Evolutionary conservation across 1,140 invertebrate species (phyloP).

Genomic region (Bombus consobrinus): DNA sequence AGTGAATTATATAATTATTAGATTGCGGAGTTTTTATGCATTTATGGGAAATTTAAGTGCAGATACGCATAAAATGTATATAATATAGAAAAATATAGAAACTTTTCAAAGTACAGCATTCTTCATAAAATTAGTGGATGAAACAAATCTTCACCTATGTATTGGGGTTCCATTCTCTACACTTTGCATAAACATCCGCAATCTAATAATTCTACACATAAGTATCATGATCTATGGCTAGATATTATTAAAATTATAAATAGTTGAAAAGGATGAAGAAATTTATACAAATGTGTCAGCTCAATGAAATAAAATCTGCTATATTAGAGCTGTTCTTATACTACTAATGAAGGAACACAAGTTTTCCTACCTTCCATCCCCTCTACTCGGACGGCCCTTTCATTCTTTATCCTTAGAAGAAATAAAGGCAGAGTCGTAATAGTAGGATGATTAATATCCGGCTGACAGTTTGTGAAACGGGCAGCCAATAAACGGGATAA

Average conservation of each 20-base stretch:
- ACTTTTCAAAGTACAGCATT: too few species aligned
- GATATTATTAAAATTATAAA: not conserved
- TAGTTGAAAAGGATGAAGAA: not conserved
- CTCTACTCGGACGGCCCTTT: conserved; percentile 45
- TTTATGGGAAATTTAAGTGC: too few species aligned
- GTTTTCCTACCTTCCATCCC: conserved; percentile 29
- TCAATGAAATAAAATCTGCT: conserved; percentile 37
- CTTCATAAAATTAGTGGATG: too few species aligned
- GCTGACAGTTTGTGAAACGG: conserved; percentile 83
- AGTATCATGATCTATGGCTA: not conserved
- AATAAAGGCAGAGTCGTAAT: conserved; percentile 80
- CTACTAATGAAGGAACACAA: conserved; percentile 72
- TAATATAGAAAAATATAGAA: too few species aligned
- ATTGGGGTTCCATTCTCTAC: too few species aligned
- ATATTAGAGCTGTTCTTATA: conserved; percentile 71
- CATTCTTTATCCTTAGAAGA: conserved; percentile 78
- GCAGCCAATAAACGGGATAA: conserved; percentile 84
- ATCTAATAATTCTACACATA: not conserved
- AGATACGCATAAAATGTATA: too few species aligned
- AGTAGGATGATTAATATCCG: conserved; percentile 82
- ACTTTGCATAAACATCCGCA: too few species aligned
- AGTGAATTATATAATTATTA: not conserved
- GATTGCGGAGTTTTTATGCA: too few species aligned
- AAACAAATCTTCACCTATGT: too few species aligned
- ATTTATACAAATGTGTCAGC: not conserved